Evolutionary conservation across 2,888 invertebrate species (phyloP), one percentile per base, ranked within the genome.

Genomic region (Spialia ferax): DNA sequence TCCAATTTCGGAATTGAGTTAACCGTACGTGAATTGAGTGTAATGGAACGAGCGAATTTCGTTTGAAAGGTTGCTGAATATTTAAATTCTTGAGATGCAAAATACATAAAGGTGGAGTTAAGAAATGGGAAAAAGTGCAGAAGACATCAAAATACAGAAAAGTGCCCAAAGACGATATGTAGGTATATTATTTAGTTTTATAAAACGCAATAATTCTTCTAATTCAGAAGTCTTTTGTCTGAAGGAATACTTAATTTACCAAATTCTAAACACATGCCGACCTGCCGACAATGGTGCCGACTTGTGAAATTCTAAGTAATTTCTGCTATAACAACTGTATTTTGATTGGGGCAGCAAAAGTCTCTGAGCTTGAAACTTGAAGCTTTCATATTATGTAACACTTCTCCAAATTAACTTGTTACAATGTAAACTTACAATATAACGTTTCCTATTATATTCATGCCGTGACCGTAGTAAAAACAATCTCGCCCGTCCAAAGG

Each of bases 1-100:
- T 15, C 65, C 59, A 65, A 65, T 63, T 63, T 63, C 15, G 54
- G 54, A 35, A 55, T 54, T 18, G 42, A 26, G 23, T 63, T 54
- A 63, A 52, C 63, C 54, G 22, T 54, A 55, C 42, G 42, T 23
- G 26, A 32, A 63, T 26, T 23, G 38, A 13, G 63, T 38, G 38
- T 63, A 63, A 63, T 38, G 54, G 38, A 26, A 32, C 38, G 62
- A 35, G 15, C 15, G n/a, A 54, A 26, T 26, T 54, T 54, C 13
- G 42, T n/a, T 45, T 18, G 23, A 26, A 23, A 11, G 23, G 22
- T 23, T 52, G 18, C 18, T 20, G 1, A 48, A 22, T 7, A 50
- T 50, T 3, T 11, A 50, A 22, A 22, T 50, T 18, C 18, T 18
- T 15, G 18, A 13, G 35, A 18, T 45, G 18, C 18, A 18, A 45